Conservation (phyloP, 2,797 vertebrate species). For the Trichosurus vulpecula region DNA sequence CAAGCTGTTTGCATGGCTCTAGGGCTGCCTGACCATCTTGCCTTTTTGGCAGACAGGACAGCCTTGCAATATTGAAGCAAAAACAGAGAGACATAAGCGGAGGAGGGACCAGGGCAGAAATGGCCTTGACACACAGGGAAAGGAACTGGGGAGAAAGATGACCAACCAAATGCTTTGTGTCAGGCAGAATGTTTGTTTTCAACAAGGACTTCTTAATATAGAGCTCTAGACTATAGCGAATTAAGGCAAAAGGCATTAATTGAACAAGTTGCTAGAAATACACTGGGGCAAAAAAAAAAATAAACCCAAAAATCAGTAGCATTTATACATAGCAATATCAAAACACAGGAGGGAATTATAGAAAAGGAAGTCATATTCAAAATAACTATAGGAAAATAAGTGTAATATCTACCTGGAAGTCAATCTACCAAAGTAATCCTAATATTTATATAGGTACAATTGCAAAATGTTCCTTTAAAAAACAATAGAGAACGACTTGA, state of each 20-base stretch:
- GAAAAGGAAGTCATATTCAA: not conserved
- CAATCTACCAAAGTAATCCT: not conserved
- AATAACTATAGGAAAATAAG: not conserved
- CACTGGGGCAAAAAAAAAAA: not conserved
- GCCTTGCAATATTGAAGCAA: conserved; percentile 84
- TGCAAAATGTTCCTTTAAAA: not conserved
- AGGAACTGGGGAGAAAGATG: conserved; percentile 37
- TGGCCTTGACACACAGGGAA: not conserved
- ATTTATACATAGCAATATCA: not conserved
- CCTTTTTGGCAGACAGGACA: conserved; percentile 88
- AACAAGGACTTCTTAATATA: not conserved
- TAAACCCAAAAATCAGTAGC: not conserved
- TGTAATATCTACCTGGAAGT: not conserved
- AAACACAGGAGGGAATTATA: not conserved
- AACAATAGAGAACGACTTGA: not conserved
- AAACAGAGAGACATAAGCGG: conserved; percentile 72
- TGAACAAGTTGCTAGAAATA: not conserved
- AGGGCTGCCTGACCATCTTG: conserved; percentile 89
- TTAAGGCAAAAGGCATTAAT: not conserved
- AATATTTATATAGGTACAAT: not conserved
- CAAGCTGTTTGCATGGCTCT: conserved; percentile 91
- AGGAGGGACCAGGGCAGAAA: conserved; percentile 44
- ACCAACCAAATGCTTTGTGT: not conserved
- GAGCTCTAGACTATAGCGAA: not conserved
- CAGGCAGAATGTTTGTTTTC: not conserved